Evolutionary conservation across 2,113 vertebrate genomes (phyloP).

Genomic region (Grammomys surdaster): DNA sequence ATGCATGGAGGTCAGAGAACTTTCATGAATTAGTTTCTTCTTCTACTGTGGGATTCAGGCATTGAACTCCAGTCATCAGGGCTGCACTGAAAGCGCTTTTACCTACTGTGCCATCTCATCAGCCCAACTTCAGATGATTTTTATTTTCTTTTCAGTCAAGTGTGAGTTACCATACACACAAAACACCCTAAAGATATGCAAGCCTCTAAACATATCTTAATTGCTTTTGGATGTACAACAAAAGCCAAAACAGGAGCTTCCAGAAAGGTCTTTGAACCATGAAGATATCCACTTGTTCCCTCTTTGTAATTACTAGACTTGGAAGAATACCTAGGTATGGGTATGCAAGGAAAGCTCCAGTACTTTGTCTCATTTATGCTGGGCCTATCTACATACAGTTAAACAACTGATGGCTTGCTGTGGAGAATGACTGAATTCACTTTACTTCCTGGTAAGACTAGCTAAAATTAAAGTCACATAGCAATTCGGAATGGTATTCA

Average conservation of each 20-base stretch:
- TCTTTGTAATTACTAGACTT: not conserved
- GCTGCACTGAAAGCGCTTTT: not conserved
- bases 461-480: constrained; percentile 1
- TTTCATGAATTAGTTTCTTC: not conserved
- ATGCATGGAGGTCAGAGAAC: too few relatives aligned
- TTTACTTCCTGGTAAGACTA: not conserved
- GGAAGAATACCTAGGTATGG: not conserved
- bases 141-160: not conserved
- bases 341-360: not conserved
- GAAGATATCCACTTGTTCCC: not conserved
- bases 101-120: not conserved
- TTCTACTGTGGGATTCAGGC: not conserved
- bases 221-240: not conserved
- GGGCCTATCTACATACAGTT: not conserved
- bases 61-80: not conserved
- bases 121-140: not conserved
- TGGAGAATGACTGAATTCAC: not conserved
- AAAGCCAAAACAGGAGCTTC: not conserved
- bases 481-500: not conserved
- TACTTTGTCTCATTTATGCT: not conserved
- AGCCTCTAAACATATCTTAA: not conserved
- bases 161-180: not conserved
- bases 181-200: constrained; percentile 7
- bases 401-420: constrained; percentile 2
- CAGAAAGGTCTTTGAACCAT: not conserved